Evolutionary conservation across 2,888 invertebrate species (phyloP).

Genomic region (Mesorhabditis belari): DNA sequence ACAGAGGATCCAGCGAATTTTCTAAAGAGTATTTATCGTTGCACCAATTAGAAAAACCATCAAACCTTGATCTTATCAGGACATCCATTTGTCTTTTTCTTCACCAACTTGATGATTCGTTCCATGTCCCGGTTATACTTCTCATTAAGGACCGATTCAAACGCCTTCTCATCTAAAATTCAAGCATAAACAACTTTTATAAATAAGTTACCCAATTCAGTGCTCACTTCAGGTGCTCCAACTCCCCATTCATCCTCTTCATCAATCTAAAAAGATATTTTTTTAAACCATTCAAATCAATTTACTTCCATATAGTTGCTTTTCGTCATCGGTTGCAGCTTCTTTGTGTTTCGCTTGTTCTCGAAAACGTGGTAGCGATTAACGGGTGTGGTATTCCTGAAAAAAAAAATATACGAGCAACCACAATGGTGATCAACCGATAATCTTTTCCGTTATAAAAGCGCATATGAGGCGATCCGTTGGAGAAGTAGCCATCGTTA

Average conservation of each 20-base stretch:
- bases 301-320: too few relatives aligned
- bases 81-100: background rate
- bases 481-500: too few relatives aligned
- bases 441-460: too few relatives aligned
- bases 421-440: too few relatives aligned
- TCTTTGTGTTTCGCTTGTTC: too few relatives aligned
- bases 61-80: background rate
- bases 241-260: background rate
- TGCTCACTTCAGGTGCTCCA: background rate
- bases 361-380: too few relatives aligned
- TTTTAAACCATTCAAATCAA: background rate
- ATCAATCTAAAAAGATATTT: background rate
- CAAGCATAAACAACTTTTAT: too few relatives aligned
- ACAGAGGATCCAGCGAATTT: conserved; percentile 28
- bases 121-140: background rate
- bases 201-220: too few relatives aligned
- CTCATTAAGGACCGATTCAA: background rate
- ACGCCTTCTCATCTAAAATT: background rate
- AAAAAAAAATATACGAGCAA: too few relatives aligned
- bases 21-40: conserved; percentile 7
- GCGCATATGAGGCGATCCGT: too few relatives aligned
- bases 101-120: background rate
- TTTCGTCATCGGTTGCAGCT: too few relatives aligned
- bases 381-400: too few relatives aligned
- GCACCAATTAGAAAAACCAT: background rate